Evolutionary conservation across 2,888 invertebrate species (phyloP), one percentile per base, ranked within the genome.

Genomic region (Halictus ligatus): DNA sequence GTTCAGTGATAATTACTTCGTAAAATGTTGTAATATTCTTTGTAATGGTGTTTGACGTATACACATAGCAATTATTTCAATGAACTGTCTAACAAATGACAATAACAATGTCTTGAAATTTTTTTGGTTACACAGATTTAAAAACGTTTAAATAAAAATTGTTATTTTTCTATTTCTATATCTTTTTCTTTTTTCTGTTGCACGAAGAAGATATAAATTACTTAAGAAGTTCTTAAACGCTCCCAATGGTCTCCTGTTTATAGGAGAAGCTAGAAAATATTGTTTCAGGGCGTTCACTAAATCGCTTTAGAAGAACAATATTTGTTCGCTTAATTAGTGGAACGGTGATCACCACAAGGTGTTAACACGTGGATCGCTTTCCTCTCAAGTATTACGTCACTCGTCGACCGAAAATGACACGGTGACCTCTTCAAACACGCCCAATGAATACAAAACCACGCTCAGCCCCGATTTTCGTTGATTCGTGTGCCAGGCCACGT

Each of bases 361-460:
- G 50, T 35, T n/a, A 40, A 25, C 67, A 78, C 73, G 78, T 54
- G 48, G 46, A 15, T 15, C 35, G 25, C 50, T 72, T 76, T 81
- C 46, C 64, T 81, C 29, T 4, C 18, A 21, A 29, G 21, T 71
- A 75, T 83, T 79, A 71, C 71, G 29, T 71, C 35, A 67, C 40
- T 12, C 78, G 18, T 75, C 54, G 46, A 15, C 71, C 35, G 73
- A 50, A 40, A 74, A 73, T n/a, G 83, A 69, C 35, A n/a, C 25
- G 69, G 5, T 48, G 60, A 54, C 40, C 35, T 3, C 35, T 21
- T 0, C 15, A 18, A 35, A 25, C 35, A 58, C 75, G 35, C 15
- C 43, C 29, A 29, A 15, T 43, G 84, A 79, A 76, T 84, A 84
- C 84, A 40, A 21, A 71, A 79, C 75, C n/a, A 54, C 54, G n/a